A percentile compares a stretch with the other conserved stretches of the same genome.
Evolutionary conservation across 2,888 invertebrate genomes (phyloP).

Genomic region (Napeogenes inachia): DNA sequence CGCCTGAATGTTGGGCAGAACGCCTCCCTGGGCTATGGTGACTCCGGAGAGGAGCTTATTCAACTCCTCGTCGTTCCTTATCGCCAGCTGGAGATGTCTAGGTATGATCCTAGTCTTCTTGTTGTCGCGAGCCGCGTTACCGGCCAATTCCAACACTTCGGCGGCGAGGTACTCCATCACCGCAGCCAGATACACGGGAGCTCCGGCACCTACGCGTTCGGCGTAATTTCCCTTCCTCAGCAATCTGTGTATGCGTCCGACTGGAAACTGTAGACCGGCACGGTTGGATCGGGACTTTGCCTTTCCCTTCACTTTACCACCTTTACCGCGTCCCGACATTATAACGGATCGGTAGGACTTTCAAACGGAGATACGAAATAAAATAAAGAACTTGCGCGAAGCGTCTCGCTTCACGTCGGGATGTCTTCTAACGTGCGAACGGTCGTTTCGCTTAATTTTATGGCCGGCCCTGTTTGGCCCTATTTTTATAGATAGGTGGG

Average conservation of each 20-base stretch:
- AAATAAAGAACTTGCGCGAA: too few relatives aligned
- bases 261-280: slow-evolving; percentile 78
- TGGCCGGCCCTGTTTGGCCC: too few relatives aligned
- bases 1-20: slow-evolving; percentile 87
- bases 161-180: slow-evolving; percentile 82
- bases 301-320: slow-evolving; percentile 34
- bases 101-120: slow-evolving; percentile 85
- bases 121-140: slow-evolving; percentile 81
- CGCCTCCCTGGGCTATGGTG: slow-evolving; percentile 89
- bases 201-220: slow-evolving; percentile 73
- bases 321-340: slow-evolving; percentile 34
- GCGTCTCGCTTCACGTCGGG: too few relatives aligned
- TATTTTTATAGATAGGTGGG: too few relatives aligned
- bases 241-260: slow-evolving; percentile 68
- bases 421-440: too few relatives aligned
- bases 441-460: too few relatives aligned
- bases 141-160: slow-evolving; percentile 81
- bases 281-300: slow-evolving; percentile 72
- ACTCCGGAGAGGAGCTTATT: slow-evolving; percentile 85
- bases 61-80: slow-evolving; percentile 20
- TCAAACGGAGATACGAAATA: too few relatives aligned
- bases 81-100: slow-evolving; percentile 32
- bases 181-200: slow-evolving; percentile 71
- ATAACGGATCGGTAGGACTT: too few relatives aligned
- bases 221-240: slow-evolving; percentile 78